phyloP scores from a whole-genome alignment of 2,113 vertebrate species.

The Rhabdornis inornatus region DNA sequence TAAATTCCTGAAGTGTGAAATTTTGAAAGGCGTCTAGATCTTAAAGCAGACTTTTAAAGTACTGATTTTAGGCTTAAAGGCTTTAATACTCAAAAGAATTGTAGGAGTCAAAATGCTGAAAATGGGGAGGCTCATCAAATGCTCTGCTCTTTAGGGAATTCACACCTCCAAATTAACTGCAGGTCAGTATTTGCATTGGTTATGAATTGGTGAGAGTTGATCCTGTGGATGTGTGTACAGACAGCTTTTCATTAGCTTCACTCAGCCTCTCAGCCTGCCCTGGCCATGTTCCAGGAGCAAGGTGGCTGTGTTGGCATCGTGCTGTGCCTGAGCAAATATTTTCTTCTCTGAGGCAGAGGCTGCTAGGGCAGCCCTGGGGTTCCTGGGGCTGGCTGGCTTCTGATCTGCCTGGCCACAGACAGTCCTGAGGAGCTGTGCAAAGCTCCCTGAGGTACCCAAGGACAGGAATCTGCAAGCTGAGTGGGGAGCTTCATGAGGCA shows the following conservation, averaged over 20 bases:
- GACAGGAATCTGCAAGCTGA: background rate
- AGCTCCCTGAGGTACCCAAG: background rate
- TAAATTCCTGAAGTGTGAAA: background rate
- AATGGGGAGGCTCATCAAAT: background rate
- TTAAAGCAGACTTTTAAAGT: background rate
- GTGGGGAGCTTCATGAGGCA: background rate
- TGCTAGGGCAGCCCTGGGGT: background rate
- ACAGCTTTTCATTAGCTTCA: background rate
- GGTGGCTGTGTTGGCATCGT: background rate
- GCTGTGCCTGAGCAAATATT: constrained; percentile 1
- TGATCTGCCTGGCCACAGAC: background rate
- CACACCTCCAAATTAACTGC: background rate
- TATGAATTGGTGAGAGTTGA: background rate
- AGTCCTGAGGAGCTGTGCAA: background rate
- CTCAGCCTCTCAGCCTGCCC: background rate
- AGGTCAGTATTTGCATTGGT: background rate
- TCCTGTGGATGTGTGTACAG: background rate
- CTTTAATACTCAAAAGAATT: background rate
- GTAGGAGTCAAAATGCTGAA: background rate
- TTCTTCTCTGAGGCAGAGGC: background rate
- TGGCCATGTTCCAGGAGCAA: background rate
- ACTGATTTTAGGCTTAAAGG: background rate
- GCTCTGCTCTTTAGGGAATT: background rate
- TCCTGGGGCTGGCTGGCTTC: background rate
- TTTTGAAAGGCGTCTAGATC: background rate